Percentiles rank a stretch among this genome's conserved stretches.
phyloP scores from a whole-genome alignment of 1,140 invertebrate species.

The Bathynomus jamesi region DNA sequence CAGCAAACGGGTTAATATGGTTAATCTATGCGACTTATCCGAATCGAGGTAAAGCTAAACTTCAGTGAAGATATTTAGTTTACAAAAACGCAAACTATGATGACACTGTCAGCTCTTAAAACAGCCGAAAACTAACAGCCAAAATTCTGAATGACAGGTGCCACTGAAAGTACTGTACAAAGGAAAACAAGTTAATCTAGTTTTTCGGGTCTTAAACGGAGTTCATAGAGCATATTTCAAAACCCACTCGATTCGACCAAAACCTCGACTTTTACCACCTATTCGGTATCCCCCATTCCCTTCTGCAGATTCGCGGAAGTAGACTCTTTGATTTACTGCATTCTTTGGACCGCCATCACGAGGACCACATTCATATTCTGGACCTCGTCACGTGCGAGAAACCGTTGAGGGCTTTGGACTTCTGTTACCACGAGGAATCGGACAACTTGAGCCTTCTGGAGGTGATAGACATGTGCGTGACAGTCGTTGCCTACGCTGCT shows the following conservation, averaged over 20 bases:
- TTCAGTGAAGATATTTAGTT: too few species aligned
- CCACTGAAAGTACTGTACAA: too few species aligned
- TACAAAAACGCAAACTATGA: too few species aligned
- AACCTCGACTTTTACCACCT: not conserved
- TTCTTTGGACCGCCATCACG: slow-evolving; percentile 82
- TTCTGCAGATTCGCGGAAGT: slow-evolving; percentile 69
- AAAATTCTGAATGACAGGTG: not conserved
- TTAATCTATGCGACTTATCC: too few species aligned
- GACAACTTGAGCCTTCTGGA: slow-evolving; percentile 90
- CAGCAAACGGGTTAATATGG: too few species aligned
- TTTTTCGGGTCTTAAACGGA: too few species aligned
- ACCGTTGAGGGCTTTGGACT: slow-evolving; percentile 91
- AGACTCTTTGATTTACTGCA: slow-evolving; percentile 84
- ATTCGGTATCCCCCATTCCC: not conserved
- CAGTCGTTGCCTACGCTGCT: slow-evolving; percentile 94
- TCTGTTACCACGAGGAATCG: slow-evolving; percentile 92
- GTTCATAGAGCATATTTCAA: too few species aligned
- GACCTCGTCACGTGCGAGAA: slow-evolving; percentile 93
- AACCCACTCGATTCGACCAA: too few species aligned
- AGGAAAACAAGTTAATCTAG: too few species aligned
- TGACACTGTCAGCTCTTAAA: too few species aligned
- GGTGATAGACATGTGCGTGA: slow-evolving; percentile 89
- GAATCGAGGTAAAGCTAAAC: too few species aligned
- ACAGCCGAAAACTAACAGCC: too few species aligned
- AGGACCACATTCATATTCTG: slow-evolving; percentile 89